Conservation (phyloP, 1,140 invertebrate species). For the Caenorhabditis inopinata region DNA sequence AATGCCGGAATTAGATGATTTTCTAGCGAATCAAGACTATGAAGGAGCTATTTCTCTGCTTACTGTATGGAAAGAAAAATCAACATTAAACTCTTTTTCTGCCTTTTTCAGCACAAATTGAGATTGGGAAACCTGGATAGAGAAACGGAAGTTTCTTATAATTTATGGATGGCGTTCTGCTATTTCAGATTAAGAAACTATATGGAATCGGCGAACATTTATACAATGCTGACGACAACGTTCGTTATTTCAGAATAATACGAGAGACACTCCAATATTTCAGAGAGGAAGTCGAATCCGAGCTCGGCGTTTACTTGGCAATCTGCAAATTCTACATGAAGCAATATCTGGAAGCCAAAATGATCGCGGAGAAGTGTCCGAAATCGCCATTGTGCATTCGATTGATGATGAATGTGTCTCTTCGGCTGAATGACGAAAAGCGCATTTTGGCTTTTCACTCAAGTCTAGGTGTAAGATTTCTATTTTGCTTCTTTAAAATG, state of each 20-base stretch:
- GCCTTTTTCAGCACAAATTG: slow-evolving; percentile 16
- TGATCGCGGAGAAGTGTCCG: background rate
- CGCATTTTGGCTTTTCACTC: background rate
- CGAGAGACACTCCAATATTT: background rate
- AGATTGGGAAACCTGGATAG: background rate
- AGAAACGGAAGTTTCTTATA: background rate
- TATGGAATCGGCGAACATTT: background rate
- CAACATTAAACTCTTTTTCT: background rate
- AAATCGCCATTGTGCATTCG: slow-evolving; percentile 5
- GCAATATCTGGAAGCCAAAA: background rate
- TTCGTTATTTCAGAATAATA: background rate
- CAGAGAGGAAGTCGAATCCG: background rate
- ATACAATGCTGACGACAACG: background rate
- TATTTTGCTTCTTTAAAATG: too few species aligned
- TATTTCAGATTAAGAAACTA: slow-evolving; percentile 14
- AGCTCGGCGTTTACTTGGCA: background rate
- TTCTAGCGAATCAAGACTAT: background rate
- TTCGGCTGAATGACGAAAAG: slow-evolving; percentile 9
- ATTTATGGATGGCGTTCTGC: background rate
- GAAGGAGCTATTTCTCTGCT: slow-evolving; percentile 1
- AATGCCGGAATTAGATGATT: slow-evolving; percentile 29
- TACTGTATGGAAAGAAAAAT: background rate
- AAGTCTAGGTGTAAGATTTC: background rate
- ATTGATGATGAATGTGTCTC: slow-evolving; percentile 6
- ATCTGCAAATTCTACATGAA: slow-evolving; percentile 11